Percentiles rank a stretch among this genome's conserved stretches.
Evolutionary conservation across 2,888 invertebrate genomes (phyloP).

Genomic region (Trissoscelio sp.): DNA sequence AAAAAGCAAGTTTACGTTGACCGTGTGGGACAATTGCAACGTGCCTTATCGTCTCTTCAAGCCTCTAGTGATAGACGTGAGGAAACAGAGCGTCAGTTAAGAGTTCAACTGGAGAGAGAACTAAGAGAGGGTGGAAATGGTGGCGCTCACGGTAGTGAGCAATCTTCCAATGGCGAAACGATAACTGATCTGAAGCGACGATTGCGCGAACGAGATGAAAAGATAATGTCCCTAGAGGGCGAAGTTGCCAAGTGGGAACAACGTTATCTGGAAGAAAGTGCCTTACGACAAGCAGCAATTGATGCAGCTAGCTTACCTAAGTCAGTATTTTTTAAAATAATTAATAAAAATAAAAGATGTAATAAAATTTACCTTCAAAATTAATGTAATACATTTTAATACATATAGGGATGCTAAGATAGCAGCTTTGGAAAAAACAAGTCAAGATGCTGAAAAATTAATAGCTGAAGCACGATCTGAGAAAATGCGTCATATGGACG

Average conservation of each 20-base stretch:
- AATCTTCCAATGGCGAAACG: constrained; percentile 85
- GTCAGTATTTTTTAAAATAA: constrained; percentile 71
- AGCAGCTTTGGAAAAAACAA: constrained; percentile 92
- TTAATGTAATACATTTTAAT: constrained; percentile 11
- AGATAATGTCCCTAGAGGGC: constrained; percentile 90
- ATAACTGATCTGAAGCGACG: constrained; percentile 87
- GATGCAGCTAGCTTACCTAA: constrained; percentile 88
- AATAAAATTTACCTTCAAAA: not conserved
- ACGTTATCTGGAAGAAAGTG: constrained; percentile 92
- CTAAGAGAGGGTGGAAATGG: constrained; percentile 85
- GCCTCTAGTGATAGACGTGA: constrained; percentile 93
- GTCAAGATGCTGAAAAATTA: constrained; percentile 92
- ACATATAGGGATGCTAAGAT: constrained; percentile 91
- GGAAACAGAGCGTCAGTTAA: constrained; percentile 92
- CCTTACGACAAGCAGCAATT: constrained; percentile 91
- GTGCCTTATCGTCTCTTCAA: constrained; percentile 91
- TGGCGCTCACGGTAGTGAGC: constrained; percentile 80
- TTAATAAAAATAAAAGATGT: not conserved
- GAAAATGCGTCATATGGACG: constrained; percentile 95
- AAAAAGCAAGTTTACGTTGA: constrained; percentile 94
- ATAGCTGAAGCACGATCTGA: constrained; percentile 94
- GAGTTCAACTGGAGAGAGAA: constrained; percentile 93
- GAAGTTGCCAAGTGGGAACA: constrained; percentile 95
- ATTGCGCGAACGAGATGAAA: constrained; percentile 88
- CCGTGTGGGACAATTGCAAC: constrained; percentile 92